These are phyloP conservation scores for Sphenopsis melanotis DNA, from an alignment of 2,797 vertebrate genomes.

Conservation along the genomic window DNA sequence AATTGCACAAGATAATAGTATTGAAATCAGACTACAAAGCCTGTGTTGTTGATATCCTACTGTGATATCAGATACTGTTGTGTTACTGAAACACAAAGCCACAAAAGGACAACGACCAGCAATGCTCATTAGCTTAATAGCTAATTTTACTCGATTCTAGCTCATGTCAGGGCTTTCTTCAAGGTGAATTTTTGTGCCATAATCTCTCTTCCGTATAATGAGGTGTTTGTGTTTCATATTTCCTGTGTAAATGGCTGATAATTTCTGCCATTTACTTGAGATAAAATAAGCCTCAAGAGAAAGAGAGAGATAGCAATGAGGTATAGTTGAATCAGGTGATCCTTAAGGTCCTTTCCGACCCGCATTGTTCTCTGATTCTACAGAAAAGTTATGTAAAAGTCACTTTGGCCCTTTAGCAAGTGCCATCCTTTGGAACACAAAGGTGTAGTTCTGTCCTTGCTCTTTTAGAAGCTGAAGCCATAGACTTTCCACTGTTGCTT, in stretches of 20 bases:
- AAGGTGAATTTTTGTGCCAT: background rate
- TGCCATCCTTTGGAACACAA: background rate
- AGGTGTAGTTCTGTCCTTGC: background rate
- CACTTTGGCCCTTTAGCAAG: background rate
- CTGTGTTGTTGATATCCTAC: background rate
- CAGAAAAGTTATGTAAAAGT: background rate
- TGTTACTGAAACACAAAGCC: background rate
- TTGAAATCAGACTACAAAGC: background rate
- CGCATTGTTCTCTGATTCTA: background rate
- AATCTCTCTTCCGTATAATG: background rate
- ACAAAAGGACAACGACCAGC: background rate
- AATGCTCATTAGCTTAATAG: background rate
- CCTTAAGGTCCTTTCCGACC: background rate
- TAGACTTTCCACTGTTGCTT: background rate
- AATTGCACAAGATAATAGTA: background rate
- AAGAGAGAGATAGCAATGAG: background rate
- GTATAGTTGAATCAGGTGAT: background rate
- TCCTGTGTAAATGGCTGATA: background rate
- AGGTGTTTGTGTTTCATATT: background rate
- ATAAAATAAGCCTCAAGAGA: background rate
- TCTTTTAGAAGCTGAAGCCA: background rate
- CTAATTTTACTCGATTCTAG: background rate
- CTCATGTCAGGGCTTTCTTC: background rate
- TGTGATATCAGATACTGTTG: fast-evolving
- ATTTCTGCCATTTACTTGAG: background rate